Base-by-base conservation (phyloP, 1,140 invertebrate genomes). In the Lamellibrachia luymesi region DNA sequence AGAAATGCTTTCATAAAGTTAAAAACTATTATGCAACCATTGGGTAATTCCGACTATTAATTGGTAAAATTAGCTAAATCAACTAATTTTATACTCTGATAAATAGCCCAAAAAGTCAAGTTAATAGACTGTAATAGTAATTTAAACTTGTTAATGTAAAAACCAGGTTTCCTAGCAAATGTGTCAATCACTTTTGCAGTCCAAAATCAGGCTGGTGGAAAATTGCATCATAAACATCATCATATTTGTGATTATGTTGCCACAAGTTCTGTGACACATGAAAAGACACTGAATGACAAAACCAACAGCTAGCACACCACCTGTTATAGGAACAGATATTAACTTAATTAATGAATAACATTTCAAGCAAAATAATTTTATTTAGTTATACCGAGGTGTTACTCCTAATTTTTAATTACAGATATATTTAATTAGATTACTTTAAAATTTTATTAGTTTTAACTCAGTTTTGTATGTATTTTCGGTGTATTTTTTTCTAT, bases 291-390 rank as follows among this genome's bases (percentile, higher is more conserved):
- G 64, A 80, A 2, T 80, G 52, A 56, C 52, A 4, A 38, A 17
- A 22, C 8, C 0, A 80, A 0, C 64, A 80, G 13, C 25, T 80
- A 80, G 2, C 64, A 80, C 64, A 98, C 98, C 95, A 98, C 99
- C 64, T 17, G 7, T 22, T 80, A 80, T 4, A 80, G 25, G 7
- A 17, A 80, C 17, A 0, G 13, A 80, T 22, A 80, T 80, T 2
- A 80, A 38, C 38, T 38, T 38, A 38, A 38, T 38, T 38, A 38
- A 38, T 38, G 38, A 38, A 38, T 38, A 38, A 38, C 38, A 38
- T 38, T 38, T 38, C 38, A 38, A 38, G 38, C 38, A 38, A 38
- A 38, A 38, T 38, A 38, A 38, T 38, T 38, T 38, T 38, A 38
- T 38, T 38, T 38, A 38, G 38, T 38, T 38, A 38, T 38, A 38